Evolutionary conservation across 2,797 vertebrate species (phyloP), one percentile per base, ranked within the genome.

Genomic region (Hozukius guyotensis): DNA sequence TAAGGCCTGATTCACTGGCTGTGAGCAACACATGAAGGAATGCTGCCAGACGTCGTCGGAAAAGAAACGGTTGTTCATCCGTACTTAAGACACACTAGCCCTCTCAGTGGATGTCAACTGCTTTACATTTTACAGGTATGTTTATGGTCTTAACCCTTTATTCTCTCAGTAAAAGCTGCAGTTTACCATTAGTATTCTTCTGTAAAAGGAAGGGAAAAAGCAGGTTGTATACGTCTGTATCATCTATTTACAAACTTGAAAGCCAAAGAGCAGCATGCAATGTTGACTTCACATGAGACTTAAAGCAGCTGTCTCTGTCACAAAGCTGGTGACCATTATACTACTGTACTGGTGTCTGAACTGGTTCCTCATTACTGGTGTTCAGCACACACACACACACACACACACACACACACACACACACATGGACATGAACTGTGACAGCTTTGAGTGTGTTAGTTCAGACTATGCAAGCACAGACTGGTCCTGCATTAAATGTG

Each of bases 271-370:
- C 24, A 56, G 69, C 20, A 27, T 0, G 20, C 34, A n/a, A 6
- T 74, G 82, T 59, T 80, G 75, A 53, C 53, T 69, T 84, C 27
- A 66, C 76, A 61, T 14, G 55, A 52, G 87, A 89, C 62, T 55
- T 13, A 67, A 20, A 81, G 70, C 87, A 82, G 83, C 79, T 87
- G 38, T 38, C 36, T 14, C 36, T 14, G 16, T 46, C 42, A 46
- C 16, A 46, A 46, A 46, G 24, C 59, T 38, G 38, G 38, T 22
- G 4, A 53, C 46, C 56, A 46, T 2, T 1, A 42, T 42, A 6
- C 8, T 36, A 12, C 61, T 63, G 32, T 5, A 5, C 61, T 61
- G 66, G 14, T 42, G 49, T 25, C 46, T 77, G 27, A 49, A 32
- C 72, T 79, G 81, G 78, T 74, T 69, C 65, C 38, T 65, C 53